These are phyloP conservation scores for Thysanoteuthis rhombus DNA, from an alignment of 2,888 invertebrate genomes.

Conservation along the genomic window DNA sequence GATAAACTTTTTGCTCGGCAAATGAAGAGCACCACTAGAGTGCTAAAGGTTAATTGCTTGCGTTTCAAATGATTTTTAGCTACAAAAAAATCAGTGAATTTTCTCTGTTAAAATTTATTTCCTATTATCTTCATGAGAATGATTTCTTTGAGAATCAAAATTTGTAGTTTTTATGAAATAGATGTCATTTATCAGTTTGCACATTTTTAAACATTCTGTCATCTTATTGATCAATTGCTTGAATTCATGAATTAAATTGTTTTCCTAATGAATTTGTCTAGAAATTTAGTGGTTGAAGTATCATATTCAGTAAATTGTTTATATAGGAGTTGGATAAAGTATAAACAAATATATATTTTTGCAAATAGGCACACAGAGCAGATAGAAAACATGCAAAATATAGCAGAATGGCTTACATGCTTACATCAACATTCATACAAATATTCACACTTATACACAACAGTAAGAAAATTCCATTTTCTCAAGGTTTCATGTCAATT, in stretches of 20 bases:
- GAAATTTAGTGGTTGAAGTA: neutral
- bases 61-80: too few relatives aligned
- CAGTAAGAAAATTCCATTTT: neutral
- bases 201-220: neutral
- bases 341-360: neutral
- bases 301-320: neutral
- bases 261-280: neutral
- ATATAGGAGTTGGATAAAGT: neutral
- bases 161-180: too few relatives aligned
- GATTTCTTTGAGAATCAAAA: too few relatives aligned
- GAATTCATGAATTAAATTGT: neutral
- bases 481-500: neutral
- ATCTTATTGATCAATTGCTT: neutral
- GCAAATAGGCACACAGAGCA: neutral
- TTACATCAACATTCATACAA: neutral
- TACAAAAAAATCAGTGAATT: neutral
- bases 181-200: too few relatives aligned
- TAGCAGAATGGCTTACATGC: neutral
- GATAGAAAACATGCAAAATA: slow-evolving; percentile 12
- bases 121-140: too few relatives aligned
- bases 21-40: too few relatives aligned
- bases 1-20: too few relatives aligned
- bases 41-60: too few relatives aligned
- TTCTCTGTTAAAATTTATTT: neutral
- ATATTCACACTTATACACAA: neutral